Evolutionary conservation across 2,113 vertebrate genomes (phyloP).

Genomic region (Sminthopsis crassicaudata): DNA sequence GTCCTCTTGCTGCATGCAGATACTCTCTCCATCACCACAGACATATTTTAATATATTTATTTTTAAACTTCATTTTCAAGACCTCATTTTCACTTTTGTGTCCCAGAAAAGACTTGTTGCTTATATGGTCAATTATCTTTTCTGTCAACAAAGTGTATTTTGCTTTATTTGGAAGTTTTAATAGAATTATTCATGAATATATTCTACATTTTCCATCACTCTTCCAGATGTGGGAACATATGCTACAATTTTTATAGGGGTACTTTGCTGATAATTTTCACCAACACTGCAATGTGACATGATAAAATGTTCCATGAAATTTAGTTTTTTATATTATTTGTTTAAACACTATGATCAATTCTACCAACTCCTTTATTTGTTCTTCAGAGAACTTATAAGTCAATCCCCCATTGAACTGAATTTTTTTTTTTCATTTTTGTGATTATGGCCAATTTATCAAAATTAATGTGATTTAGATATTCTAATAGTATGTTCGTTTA

Average conservation of each 20-base stretch:
- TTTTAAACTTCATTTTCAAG: not conserved
- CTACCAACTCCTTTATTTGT: not conserved
- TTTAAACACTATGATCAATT: not conserved
- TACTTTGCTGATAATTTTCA: not conserved
- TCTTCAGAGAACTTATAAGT: not conserved
- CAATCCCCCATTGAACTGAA: not conserved
- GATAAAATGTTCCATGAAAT: not conserved
- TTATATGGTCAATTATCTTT: not conserved
- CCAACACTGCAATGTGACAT: not conserved
- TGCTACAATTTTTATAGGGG: not conserved
- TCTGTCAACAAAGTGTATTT: not conserved
- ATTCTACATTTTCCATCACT: not conserved
- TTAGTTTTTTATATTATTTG: no score
- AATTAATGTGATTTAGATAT: not conserved
- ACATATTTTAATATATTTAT: not conserved
- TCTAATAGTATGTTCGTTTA: not conserved
- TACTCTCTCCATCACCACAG: no score
- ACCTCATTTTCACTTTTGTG: not conserved
- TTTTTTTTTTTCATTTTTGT: not conserved
- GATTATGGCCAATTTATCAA: not conserved
- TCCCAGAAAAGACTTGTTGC: not conserved
- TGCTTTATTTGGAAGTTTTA: not conserved
- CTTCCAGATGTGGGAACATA: not conserved
- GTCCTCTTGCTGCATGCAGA: no score
- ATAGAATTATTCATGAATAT: not conserved